phyloP scores from a whole-genome alignment of 2,888 invertebrate genomes.

The Hypercompe scribonia region DNA sequence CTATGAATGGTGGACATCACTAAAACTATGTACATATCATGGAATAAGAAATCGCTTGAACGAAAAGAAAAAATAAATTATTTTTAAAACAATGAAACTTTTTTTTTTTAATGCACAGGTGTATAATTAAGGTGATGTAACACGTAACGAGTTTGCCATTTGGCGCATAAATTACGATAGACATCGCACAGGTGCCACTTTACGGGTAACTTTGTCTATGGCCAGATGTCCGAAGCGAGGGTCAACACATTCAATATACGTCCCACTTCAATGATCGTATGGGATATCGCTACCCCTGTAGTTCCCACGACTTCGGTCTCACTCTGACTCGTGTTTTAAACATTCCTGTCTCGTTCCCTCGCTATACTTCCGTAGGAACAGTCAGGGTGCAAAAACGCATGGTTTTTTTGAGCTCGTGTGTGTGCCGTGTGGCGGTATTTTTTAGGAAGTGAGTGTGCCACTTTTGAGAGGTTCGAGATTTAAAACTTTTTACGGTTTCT shows the following conservation, averaged over 20 bases:
- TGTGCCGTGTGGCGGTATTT: conserved; percentile 72
- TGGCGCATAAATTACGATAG: conserved; percentile 61
- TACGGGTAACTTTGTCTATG: conserved; percentile 21
- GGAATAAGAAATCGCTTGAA: conserved; percentile 36
- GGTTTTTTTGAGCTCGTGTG: conserved; percentile 80
- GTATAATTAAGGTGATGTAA: conserved; percentile 18
- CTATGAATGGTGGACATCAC: conserved; percentile 4
- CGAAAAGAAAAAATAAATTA: conserved; percentile 63
- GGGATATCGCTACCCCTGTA: conserved; percentile 84
- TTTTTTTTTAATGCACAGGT: conserved; percentile 25
- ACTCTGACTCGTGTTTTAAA: conserved; percentile 46
- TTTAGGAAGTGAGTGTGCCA: conserved; percentile 43
- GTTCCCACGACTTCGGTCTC: conserved; percentile 80
- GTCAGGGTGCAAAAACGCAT: conserved; percentile 79
- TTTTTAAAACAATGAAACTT: conserved; percentile 47
- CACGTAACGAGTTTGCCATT: conserved; percentile 47
- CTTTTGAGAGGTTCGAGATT: conserved; percentile 33
- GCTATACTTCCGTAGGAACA: conserved; percentile 80
- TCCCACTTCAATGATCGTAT: conserved; percentile 79
- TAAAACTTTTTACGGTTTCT: conserved; percentile 16
- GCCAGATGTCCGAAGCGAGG: conserved; percentile 60
- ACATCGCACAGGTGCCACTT: conserved; percentile 68
- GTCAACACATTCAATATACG: conserved; percentile 65
- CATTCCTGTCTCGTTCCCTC: conserved; percentile 55
- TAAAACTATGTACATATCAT: conserved; percentile 53